These are phyloP conservation scores for Agelastica alni DNA, from an alignment of 2,888 invertebrate species.

Conservation along the genomic window DNA sequence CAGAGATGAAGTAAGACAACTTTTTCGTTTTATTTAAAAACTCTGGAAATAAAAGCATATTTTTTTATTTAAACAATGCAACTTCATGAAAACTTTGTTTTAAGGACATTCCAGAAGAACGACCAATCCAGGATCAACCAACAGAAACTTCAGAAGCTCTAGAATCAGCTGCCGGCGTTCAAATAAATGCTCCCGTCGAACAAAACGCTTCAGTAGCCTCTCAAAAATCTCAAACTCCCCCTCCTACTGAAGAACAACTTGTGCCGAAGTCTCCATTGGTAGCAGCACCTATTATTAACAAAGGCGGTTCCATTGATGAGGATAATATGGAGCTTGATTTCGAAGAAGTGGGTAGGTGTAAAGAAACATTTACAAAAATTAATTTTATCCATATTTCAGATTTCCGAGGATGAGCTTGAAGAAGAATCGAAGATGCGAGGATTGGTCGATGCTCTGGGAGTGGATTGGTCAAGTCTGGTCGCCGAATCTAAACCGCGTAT, in stretches of 20 bases:
- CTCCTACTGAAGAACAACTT: constrained; percentile 45
- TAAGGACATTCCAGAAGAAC: constrained; percentile 14
- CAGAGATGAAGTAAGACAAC: constrained; percentile 66
- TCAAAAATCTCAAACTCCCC: constrained; percentile 44
- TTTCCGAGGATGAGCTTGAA: constrained; percentile 87
- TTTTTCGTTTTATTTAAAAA: neutral
- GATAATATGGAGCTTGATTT: constrained; percentile 80
- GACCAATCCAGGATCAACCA: neutral
- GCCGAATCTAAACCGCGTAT: constrained; percentile 71
- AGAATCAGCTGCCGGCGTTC: constrained; percentile 21
- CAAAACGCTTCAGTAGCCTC: constrained; percentile 41
- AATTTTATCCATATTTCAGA: constrained; percentile 51
- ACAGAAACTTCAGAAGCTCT: neutral
- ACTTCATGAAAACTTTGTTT: neutral
- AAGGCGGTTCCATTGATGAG: constrained; percentile 66
- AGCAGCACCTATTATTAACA: constrained; percentile 32
- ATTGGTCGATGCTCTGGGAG: constrained; percentile 90
- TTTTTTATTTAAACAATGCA: neutral
- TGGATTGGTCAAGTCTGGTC: constrained; percentile 90
- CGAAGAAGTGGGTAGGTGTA: constrained; percentile 64
- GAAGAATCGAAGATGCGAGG: constrained; percentile 76
- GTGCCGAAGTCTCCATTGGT: constrained; percentile 30
- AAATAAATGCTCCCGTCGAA: constrained; percentile 22
- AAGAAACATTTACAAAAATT: neutral
- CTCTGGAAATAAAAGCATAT: too few relatives aligned